Base-by-base conservation (phyloP, 2,113 vertebrate genomes). In the Leucosticte australis region DNA sequence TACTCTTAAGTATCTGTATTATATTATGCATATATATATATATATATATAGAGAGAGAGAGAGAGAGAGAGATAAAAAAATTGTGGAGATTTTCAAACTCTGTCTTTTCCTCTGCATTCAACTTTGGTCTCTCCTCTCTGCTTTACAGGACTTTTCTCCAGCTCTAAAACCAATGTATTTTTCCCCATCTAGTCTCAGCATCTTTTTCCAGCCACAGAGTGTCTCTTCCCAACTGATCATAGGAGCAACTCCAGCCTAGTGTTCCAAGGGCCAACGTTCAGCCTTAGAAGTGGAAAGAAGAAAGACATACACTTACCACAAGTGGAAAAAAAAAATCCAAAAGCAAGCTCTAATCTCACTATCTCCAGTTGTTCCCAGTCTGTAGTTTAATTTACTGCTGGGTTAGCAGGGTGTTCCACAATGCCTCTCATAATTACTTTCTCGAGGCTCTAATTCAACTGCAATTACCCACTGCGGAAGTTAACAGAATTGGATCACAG, bases 341-440 rank as follows among this genome's bases (percentile, higher is more conserved):
- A 92, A 90, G 75, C 47, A 92, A 94, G n/a, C 76, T 75, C 75
- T 88, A 85, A 86, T 96, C 94, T 95, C 76, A 52, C 76, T 37
- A 89, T 94, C 88, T 94, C 88, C 90, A 92, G 79, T 96, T 93
- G 76, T 94, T 96, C 83, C 92, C 80, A 92, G 92, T 81, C 95
- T 57, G 49, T 73, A 46, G 56, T 96, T 96, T 96, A 94, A 96
- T 97, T 96, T 96, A 96, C 94, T 96, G 93, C 95, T 90, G 92
- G 94, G 95, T 96, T 96, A 92, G 92, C 95, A 96, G 68, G 83
- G 85, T 94, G 92, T 96, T 96, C 92, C 92, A 95, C 94, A 93
- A 90, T 92, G 92, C 91, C 81, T 96, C 80, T 94, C 53, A 55
- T 92, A 96, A 97, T 95, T 96, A 95, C 80, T 96, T 97, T 84